A percentile compares a stretch with the other conserved stretches of the same genome.
phyloP scores from a whole-genome alignment of 2,888 invertebrate species.

The Melikaiella ostensackeni region DNA sequence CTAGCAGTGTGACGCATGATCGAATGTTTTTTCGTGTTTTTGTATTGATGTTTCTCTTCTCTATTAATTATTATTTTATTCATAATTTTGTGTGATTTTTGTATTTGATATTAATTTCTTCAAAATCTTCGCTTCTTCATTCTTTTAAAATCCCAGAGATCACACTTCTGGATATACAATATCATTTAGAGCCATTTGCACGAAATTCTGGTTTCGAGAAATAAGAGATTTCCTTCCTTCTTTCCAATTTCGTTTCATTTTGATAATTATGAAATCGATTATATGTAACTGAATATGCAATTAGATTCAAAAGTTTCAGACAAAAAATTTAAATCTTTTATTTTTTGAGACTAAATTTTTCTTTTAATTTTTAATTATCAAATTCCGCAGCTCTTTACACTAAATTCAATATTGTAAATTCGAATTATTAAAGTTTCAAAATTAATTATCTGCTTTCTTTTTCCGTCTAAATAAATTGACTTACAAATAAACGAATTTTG shows the following conservation, averaged over 20 bases:
- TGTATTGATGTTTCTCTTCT: background rate
- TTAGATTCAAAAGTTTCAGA: too few relatives aligned
- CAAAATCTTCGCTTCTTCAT: slow-evolving; percentile 3
- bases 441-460: too few relatives aligned
- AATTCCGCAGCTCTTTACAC: too few relatives aligned
- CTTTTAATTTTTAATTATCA: too few relatives aligned
- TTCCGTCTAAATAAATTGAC: too few relatives aligned
- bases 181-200: slow-evolving; percentile 50
- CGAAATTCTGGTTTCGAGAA: slow-evolving; percentile 41
- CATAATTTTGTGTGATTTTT: background rate
- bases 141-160: background rate
- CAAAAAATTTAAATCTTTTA: too few relatives aligned
- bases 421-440: too few relatives aligned
- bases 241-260: background rate
- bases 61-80: background rate
- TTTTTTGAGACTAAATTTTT: too few relatives aligned
- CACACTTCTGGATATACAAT: slow-evolving; percentile 42
- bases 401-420: too few relatives aligned
- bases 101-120: background rate
- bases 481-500: too few relatives aligned
- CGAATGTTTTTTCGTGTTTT: slow-evolving; percentile 6
- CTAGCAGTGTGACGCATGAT: slow-evolving; percentile 37
- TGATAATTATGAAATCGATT: too few relatives aligned
- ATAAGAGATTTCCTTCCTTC: background rate
- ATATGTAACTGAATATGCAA: too few relatives aligned